Evolutionary conservation across 2,113 vertebrate species (phyloP), one percentile per base, ranked within the genome.

Genomic region (Rhynchomys soricoides): DNA sequence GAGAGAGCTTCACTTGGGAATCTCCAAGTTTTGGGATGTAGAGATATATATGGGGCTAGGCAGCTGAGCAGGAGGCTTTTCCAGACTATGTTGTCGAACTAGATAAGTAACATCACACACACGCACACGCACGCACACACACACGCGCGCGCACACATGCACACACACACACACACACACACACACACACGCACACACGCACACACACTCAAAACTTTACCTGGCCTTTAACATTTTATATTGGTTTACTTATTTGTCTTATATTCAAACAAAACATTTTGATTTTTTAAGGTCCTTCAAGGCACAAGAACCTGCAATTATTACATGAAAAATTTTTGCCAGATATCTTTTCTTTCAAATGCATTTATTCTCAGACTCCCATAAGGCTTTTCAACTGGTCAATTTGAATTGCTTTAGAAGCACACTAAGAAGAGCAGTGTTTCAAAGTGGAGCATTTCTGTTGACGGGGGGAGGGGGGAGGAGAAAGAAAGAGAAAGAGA

Each of bases 401-500:
- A 64, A 5, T 93, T 48, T 64, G 96, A 73, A 66, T 2, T 74
- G 71, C 96, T 94, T 96, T 57, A 92, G 95, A 92, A 45, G 66
- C 55, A 86, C 50, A 94, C 59, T 68, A 73, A 43, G 91, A 96
- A 96, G 89, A 12, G 26, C 62, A 94, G 1, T 74, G 88, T 97
- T 97, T 89, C 26, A 94, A 85, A 96, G 96, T 95, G 96, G 82
- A 37, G 16, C 62, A 86, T 86, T 86, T 68, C 17, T 86, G 62
- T 37, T 68, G 62, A 22, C 29, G 52, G 16, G 15, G 16, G 52
- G 16, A 55, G 16, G 15, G 52, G 16, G 16, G 52, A 55, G 52
- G 57, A 22, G 57, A 22, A 6, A 59, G 57, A 59, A 21, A 22
- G 21, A 7, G 21, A 59, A 12, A 7, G 21, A 21, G 19, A 59